phyloP scores from a whole-genome alignment of 2,888 invertebrate species.

The Homarus gammarus region DNA sequence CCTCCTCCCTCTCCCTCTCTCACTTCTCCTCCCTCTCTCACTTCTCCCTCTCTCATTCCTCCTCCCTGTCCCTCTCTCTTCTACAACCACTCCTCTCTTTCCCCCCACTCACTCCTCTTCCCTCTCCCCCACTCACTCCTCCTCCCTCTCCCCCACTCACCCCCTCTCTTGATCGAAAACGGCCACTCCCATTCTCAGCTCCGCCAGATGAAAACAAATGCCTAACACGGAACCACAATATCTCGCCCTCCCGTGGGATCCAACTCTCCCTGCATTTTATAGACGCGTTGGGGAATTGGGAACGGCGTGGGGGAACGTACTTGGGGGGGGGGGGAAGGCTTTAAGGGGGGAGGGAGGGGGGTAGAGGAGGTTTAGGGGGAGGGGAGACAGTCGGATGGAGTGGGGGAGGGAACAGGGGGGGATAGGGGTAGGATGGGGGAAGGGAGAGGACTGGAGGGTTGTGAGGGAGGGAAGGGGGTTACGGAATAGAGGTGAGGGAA shows the following conservation, averaged over 20 bases:
- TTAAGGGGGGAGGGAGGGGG: background rate
- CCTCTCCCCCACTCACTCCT: no score
- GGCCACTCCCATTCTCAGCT: conserved; percentile 32
- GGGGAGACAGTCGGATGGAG: background rate
- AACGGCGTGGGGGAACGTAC: background rate
- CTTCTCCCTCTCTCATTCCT: background rate
- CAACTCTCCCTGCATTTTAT: conserved; percentile 61
- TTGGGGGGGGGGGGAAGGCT: background rate
- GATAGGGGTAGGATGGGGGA: background rate
- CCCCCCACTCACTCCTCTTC: no score
- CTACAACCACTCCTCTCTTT: no score
- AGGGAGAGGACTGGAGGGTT: background rate
- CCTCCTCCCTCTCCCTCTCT: background rate
- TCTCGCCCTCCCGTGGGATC: conserved; percentile 49
- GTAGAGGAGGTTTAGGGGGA: background rate
- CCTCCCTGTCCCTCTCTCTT: no score
- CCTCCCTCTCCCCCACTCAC: background rate
- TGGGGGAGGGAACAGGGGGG: background rate
- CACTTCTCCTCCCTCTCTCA: background rate
- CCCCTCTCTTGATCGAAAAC: background rate
- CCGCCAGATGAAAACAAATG: conserved; percentile 61
- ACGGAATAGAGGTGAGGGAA: background rate
- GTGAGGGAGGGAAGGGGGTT: background rate
- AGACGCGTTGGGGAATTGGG: conserved; percentile 63
- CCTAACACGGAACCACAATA: conserved; percentile 61